phyloP scores from a whole-genome alignment of 2,888 invertebrate species.

The Phortica okadai region DNA sequence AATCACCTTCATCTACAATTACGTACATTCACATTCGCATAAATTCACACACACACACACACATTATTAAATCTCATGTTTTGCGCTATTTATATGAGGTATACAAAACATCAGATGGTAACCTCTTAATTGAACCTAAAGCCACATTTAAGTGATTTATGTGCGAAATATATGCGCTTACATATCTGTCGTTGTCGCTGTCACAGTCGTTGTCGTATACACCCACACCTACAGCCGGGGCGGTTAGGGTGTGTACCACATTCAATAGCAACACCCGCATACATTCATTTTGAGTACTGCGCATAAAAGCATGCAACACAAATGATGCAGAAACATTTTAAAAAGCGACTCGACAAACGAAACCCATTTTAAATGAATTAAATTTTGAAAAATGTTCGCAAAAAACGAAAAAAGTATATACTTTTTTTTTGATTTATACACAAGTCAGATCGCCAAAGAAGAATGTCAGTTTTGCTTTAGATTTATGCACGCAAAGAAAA shows the following conservation, averaged over 20 bases:
- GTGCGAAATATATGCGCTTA: constrained; percentile 33
- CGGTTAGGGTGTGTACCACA: background rate
- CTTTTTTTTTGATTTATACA: constrained; percentile 25
- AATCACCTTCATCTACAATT: background rate
- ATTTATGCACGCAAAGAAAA: constrained; percentile 17
- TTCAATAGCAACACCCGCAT: background rate
- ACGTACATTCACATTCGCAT: background rate
- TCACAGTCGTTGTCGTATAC: background rate
- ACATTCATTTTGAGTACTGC: background rate
- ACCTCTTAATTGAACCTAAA: constrained; percentile 61
- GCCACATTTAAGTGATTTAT: constrained; percentile 64
- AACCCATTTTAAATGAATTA: constrained; percentile 22
- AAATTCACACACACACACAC: background rate
- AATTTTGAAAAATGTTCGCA: constrained; percentile 28
- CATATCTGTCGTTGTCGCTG: constrained; percentile 11
- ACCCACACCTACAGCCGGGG: too few relatives aligned
- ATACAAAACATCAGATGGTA: constrained; percentile 19
- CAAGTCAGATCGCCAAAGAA: background rate
- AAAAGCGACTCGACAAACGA: background rate
- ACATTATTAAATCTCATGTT: background rate
- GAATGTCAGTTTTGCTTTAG: background rate
- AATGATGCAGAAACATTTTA: constrained; percentile 18
- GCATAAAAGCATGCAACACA: constrained; percentile 23
- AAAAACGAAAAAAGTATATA: background rate
- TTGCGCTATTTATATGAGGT: background rate